Evolutionary conservation across 2,113 vertebrate species (phyloP), one percentile per base, ranked within the genome.

Genomic region (Pterocles orientalis): DNA sequence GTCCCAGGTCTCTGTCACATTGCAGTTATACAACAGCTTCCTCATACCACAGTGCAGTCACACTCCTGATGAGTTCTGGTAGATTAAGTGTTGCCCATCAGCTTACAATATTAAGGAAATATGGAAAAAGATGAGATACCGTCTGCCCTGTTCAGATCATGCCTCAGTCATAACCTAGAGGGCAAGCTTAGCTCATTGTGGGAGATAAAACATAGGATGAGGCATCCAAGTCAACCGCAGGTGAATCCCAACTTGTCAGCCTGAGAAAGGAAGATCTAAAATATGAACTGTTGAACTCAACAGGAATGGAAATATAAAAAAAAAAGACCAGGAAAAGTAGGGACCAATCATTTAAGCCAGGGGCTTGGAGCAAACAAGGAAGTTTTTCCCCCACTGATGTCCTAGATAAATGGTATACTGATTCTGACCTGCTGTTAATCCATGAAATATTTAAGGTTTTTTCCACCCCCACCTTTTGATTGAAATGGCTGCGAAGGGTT

Each of bases 261-360:
- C 28, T 14, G 48, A 71, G 65, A 87, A 78, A 87, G 28, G 21
- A 62, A 45, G 47, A 47, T 58, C 56, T 66, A 48, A 95, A 71
- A 34, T 33, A 84, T 84, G 93, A 95, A 91, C 83, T 86, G 51
- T 41, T 92, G 83, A 96, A 66, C 91, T 78, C 60, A 54, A 61
- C 10, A 72, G 54, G 64, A 90, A 86, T 83, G 58, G 68, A 86
- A 91, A 72, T 28, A 68, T 10, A 90, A 88, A 94, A 39, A 56
- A 60, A 84, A 71, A 28, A 4, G 24, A 43, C 25, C 73, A 19
- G 50, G 47, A 31, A 83, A 94, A 88, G 36, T 26, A 70, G 12
- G 36, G 82, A 81, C 41, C 43, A 77, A 36, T 73, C 50, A 50
- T 43, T 85, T 77, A 86, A 90, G 70, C 18, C 68, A 54, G 25